Conservation (phyloP, 2,888 invertebrate species). For the Calephelis perditalis region DNA sequence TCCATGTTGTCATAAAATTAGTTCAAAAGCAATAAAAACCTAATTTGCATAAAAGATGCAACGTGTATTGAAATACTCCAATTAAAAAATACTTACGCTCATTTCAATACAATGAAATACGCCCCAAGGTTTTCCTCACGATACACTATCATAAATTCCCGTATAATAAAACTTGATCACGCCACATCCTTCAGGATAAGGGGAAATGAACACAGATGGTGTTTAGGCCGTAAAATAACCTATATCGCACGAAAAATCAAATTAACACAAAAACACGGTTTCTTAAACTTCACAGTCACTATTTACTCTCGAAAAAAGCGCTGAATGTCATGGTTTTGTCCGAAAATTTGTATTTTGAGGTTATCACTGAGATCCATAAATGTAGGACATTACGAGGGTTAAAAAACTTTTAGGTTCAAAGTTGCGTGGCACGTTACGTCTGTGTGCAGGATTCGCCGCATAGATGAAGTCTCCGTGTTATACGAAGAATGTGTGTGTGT, state of each 20-base stretch:
- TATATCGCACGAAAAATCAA: conserved; percentile 27
- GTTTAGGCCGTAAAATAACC: conserved; percentile 28
- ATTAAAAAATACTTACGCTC: conserved; percentile 51
- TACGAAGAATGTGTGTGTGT: conserved; percentile 17
- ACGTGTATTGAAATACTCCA: conserved; percentile 3
- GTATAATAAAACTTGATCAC: conserved; percentile 28
- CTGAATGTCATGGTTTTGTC: conserved; percentile 42
- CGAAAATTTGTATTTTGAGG: conserved; percentile 63
- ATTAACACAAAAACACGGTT: conserved; percentile 17
- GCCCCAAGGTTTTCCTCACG: conserved; percentile 40
- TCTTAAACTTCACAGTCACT: conserved; percentile 5
- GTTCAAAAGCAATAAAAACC: neutral
- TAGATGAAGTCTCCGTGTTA: conserved; percentile 26
- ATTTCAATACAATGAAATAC: conserved; percentile 40
- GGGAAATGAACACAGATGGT: conserved; percentile 22
- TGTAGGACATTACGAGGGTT: conserved; percentile 61
- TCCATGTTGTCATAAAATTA: no score
- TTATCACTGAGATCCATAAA: conserved; percentile 65
- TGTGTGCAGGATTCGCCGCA: conserved; percentile 43
- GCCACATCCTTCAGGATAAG: conserved; percentile 31
- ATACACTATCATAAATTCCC: conserved; percentile 34
- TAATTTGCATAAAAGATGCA: conserved; percentile 5
- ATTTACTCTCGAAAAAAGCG: conserved; percentile 23
- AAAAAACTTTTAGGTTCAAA: conserved; percentile 49
- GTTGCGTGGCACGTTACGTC: conserved; percentile 40